Conservation (phyloP, 2,888 invertebrate genomes). For the Erynnis tages region DNA sequence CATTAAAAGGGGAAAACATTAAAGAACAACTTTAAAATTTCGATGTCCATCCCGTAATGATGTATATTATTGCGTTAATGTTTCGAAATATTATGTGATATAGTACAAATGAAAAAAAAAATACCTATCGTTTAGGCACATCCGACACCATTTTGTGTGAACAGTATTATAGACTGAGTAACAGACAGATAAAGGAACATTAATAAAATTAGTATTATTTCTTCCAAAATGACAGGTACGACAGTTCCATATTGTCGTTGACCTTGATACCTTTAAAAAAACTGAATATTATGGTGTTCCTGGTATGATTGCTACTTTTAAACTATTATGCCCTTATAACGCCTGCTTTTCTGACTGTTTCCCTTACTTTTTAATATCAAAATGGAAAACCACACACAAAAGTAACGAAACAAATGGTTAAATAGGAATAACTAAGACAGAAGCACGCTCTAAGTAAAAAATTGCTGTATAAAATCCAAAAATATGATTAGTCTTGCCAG, state of each 20-base stretch:
- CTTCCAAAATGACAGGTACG: too few species aligned
- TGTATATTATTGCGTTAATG: conserved; percentile 32
- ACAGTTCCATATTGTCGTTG: too few species aligned
- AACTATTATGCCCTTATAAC: too few species aligned
- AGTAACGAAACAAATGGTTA: not conserved
- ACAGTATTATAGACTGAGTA: conserved; percentile 59
- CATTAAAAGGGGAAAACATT: conserved; percentile 7
- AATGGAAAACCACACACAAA: too few species aligned
- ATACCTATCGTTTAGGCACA: conserved; percentile 45
- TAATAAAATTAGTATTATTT: too few species aligned
- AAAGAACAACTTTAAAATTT: conserved; percentile 33
- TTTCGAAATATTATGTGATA: conserved; percentile 63
- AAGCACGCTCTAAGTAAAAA: not conserved
- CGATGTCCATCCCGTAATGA: conserved; percentile 32
- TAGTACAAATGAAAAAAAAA: conserved; percentile 75
- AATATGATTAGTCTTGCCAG: conserved; percentile 27
- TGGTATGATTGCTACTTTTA: too few species aligned
- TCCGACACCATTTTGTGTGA: conserved; percentile 42
- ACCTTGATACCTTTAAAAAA: not conserved
- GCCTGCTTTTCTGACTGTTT: too few species aligned
- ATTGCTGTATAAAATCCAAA: conserved; percentile 4
- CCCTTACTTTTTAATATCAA: too few species aligned
- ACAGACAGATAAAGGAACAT: conserved; percentile 37
- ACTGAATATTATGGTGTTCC: too few species aligned
- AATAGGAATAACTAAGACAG: conserved; percentile 4